Base-by-base conservation (phyloP, 2,888 invertebrate genomes). In the Dynastes tityus region DNA sequence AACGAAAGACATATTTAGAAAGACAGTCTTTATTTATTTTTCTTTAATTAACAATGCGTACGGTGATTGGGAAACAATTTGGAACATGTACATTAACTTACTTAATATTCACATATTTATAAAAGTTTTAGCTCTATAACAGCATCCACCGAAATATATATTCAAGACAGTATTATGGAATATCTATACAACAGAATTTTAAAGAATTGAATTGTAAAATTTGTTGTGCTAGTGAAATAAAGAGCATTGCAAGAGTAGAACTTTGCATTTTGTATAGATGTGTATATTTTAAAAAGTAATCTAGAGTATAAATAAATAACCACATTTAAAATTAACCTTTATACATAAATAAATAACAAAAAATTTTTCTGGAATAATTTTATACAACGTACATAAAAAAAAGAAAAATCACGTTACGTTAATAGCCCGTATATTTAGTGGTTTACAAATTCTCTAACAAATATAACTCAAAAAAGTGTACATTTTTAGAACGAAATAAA, bases 21-120 rank as follows among this genome's bases (percentile, higher is more conserved):
- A 77, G 77, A 77, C 77, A 77, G 77, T 77, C 77, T 77, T 77
- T 77, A 77, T 77, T 77, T 77, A 37, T 32, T 75, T 51, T 70
- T 70, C 5, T 37, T 37, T 37, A 37, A 29, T 70, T 49, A 74
- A 74, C 61, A 74, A 74, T 74, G 61, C 27, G 61, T 61, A 74
- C 6, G 49, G 61, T 74, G 45, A 74, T 45, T 45, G 27, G 40
- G 37, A 58, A 74, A 74, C 73, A 74, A 74, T 61, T 74, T 74
- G 51, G 27, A 51, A 68, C 27, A 51, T 11, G 49, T 63, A 58
- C 22, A 32, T 68, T 68, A 51, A 68, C 49, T 58, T 73, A 73
- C 37, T n/a, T 53, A 58, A 71, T 61, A 73, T 71, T 73, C 37
- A 73, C 27, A 61, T 74, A 61, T 71, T 71, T 73, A 61, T 74